A percentile compares a stretch with the other conserved stretches of the same genome.
Conservation (phyloP, 1,140 invertebrate genomes). For the Pachyrhynchus sulphureomaculatus region DNA sequence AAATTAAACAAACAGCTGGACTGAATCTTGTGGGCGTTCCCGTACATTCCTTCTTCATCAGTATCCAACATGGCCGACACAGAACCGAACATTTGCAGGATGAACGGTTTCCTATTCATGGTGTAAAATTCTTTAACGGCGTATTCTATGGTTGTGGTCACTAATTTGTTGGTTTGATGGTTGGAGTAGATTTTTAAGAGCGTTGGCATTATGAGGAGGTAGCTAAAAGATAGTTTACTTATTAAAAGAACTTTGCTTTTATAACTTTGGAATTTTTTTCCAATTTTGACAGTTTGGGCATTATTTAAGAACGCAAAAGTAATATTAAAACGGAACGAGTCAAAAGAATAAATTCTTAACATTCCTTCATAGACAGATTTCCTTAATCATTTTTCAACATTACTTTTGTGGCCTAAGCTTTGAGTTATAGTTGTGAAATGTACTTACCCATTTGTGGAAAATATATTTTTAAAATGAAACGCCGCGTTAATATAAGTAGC, state of each 20-base stretch:
- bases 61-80: slow-evolving; percentile 95
- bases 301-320: too few relatives aligned
- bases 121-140: slow-evolving; percentile 98
- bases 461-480: slow-evolving; percentile 98
- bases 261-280: neutral
- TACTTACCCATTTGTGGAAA: slow-evolving; percentile 93
- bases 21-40: slow-evolving; percentile 92
- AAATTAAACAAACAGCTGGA: slow-evolving; percentile 88
- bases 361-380: too few relatives aligned
- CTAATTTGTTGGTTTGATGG: slow-evolving; percentile 94
- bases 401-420: too few relatives aligned
- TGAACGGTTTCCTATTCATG: slow-evolving; percentile 97
- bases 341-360: too few relatives aligned
- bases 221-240: slow-evolving; percentile 58
- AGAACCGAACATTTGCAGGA: slow-evolving; percentile 98
- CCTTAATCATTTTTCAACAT: too few relatives aligned
- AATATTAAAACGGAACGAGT: too few relatives aligned
- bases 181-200: slow-evolving; percentile 95
- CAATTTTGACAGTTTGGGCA: too few relatives aligned
- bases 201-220: slow-evolving; percentile 96
- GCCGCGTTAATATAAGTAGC: slow-evolving; percentile 97
- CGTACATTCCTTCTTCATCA: slow-evolving; percentile 81
- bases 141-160: slow-evolving; percentile 95
- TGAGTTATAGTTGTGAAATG: too few relatives aligned
- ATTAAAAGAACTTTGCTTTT: neutral